A percentile compares a stretch with the other conserved stretches of the same genome.
Evolutionary conservation across 2,113 vertebrate species (phyloP).

Genomic region (Micronycteris hirsuta): DNA sequence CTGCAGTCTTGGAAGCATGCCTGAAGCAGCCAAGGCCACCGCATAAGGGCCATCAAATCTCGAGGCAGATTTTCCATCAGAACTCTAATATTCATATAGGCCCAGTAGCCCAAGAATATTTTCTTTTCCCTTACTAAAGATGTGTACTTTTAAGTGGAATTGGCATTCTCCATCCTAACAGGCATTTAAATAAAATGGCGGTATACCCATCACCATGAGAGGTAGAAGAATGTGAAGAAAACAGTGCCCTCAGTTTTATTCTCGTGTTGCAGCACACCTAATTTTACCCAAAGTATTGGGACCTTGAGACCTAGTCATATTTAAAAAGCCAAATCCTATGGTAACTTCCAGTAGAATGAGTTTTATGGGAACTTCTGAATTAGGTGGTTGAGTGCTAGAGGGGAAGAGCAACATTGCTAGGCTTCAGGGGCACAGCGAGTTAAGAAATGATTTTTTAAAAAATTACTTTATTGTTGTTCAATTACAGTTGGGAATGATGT

Average conservation of each 20-base stretch:
- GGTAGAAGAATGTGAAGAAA: neutral
- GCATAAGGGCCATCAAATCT: rapidly evolving
- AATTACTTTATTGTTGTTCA: too few relatives aligned
- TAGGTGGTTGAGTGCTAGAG: neutral
- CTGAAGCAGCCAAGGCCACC: neutral
- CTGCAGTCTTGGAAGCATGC: constrained; percentile 14
- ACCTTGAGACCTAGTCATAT: neutral
- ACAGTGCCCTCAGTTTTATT: neutral
- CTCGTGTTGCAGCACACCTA: neutral
- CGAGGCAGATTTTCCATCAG: neutral
- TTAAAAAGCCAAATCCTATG: neutral
- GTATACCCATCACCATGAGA: neutral
- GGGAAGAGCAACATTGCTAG: neutral
- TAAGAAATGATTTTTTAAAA: constrained; percentile 5
- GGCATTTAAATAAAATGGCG: neutral
- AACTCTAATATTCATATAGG: neutral
- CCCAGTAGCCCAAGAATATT: neutral
- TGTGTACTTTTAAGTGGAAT: neutral
- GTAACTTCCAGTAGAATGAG: neutral
- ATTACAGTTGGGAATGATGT: too few relatives aligned
- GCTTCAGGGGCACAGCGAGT: neutral
- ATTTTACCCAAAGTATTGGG: neutral
- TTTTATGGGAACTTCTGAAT: neutral
- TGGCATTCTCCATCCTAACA: neutral
- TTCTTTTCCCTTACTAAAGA: neutral